phyloP scores from a whole-genome alignment of 2,888 invertebrate genomes.

The Rhingia campestris region DNA sequence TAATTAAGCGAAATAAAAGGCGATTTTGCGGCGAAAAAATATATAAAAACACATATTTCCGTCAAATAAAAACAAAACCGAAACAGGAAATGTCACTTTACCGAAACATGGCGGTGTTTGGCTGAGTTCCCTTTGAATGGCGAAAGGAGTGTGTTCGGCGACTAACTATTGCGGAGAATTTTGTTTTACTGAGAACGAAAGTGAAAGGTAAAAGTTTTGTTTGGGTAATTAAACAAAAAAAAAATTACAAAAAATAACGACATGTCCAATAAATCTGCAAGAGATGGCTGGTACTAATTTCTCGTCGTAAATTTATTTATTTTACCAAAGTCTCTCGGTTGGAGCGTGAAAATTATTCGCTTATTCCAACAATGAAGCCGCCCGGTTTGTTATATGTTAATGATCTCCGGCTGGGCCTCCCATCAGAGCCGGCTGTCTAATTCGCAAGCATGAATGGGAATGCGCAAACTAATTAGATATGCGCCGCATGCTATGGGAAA shows the following conservation, averaged over 20 bases:
- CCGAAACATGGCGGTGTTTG: neutral
- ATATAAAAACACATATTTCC: conserved; percentile 3
- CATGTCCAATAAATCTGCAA: conserved; percentile 7
- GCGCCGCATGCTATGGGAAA: conserved; percentile 1
- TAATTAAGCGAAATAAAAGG: conserved; percentile 52
- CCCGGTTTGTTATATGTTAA: conserved; percentile 16
- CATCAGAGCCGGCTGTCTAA: neutral
- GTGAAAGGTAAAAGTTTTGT: conserved; percentile 52
- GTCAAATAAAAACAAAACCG: neutral
- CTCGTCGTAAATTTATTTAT: conserved; percentile 27
- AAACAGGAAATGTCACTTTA: conserved; percentile 41
- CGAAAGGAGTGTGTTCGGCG: conserved; percentile 23
- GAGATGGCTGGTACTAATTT: neutral
- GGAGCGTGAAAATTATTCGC: conserved; percentile 37
- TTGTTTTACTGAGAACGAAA: conserved; percentile 14
- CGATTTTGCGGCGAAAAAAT: conserved; percentile 11
- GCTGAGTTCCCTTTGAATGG: conserved; percentile 16
- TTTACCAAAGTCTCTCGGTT: neutral
- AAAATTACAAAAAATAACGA: conserved; percentile 3
- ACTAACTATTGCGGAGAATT: neutral
- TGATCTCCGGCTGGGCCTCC: neutral
- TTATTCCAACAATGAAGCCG: neutral
- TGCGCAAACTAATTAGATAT: conserved; percentile 15
- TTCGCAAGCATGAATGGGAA: neutral
- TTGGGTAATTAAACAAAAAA: conserved; percentile 30